A percentile compares a stretch with the other conserved stretches of the same genome.
phyloP scores from a whole-genome alignment of 1,140 invertebrate genomes.

The Drosophila eugracilis region DNA sequence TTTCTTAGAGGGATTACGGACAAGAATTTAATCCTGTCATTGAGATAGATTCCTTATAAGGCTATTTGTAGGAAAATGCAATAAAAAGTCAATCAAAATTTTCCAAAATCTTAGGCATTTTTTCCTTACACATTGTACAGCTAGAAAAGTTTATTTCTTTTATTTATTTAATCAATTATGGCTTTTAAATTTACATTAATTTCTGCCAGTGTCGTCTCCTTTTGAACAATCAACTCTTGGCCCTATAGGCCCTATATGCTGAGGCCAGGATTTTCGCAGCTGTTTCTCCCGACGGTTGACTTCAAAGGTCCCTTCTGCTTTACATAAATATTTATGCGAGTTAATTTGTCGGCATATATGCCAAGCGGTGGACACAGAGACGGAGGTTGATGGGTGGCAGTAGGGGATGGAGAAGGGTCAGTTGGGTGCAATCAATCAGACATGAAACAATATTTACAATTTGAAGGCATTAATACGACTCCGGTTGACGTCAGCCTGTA shows the following conservation, averaged over 20 bases:
- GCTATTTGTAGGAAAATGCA: too few species aligned
- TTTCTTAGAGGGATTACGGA: too few species aligned
- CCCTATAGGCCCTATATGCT: conserved; percentile 3
- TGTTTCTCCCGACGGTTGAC: conserved; percentile 27
- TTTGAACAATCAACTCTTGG: conserved; percentile 4
- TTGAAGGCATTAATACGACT: conserved; percentile 64
- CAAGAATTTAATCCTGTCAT: too few species aligned
- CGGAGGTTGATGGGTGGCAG: background rate
- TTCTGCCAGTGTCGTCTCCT: too few species aligned
- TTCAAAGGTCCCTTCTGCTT: conserved; percentile 54
- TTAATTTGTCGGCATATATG: conserved; percentile 73
- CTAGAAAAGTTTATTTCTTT: too few species aligned
- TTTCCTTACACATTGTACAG: too few species aligned
- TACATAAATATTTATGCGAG: conserved; percentile 79
- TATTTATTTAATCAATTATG: too few species aligned
- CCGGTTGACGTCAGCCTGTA: conserved; percentile 33
- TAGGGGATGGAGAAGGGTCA: background rate
- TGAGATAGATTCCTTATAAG: too few species aligned
- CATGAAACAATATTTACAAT: conserved; percentile 77
- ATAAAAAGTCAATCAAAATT: too few species aligned
- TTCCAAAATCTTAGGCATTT: too few species aligned
- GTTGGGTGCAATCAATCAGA: conserved; percentile 69
- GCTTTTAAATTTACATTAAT: too few species aligned
- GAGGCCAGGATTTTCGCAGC: conserved; percentile 23
- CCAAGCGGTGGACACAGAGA: background rate